Evolutionary conservation across 1,140 invertebrate genomes (phyloP).

Genomic region (Periplaneta americana): DNA sequence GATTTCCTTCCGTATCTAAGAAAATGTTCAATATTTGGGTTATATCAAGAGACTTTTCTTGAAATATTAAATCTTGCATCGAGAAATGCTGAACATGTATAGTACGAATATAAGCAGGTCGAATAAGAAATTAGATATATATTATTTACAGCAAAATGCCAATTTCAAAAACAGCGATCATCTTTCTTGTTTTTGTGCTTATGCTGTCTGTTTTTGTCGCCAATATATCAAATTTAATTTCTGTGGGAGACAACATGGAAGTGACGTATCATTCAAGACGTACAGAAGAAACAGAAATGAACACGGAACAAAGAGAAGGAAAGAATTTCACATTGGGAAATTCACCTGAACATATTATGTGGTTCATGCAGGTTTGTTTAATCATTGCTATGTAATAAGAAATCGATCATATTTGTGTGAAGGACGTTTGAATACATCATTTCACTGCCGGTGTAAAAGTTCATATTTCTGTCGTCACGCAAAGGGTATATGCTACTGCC

Average conservation of each 20-base stretch:
- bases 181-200: slow-evolving; percentile 7
- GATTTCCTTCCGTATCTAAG: too few species aligned
- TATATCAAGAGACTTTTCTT: background rate
- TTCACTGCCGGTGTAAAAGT: too few species aligned
- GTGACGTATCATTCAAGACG: background rate
- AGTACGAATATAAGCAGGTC: background rate
- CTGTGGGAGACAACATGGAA: background rate
- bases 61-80: background rate
- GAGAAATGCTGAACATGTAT: background rate
- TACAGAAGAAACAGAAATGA: background rate
- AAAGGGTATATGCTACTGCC: background rate
- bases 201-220: slow-evolving; percentile 9
- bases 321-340: background rate
- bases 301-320: background rate
- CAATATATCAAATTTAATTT: slow-evolving; percentile 10
- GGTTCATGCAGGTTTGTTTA: slow-evolving; percentile 12
- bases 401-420: too few species aligned
- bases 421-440: too few species aligned
- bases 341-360: slow-evolving; percentile 5
- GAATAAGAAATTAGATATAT: background rate
- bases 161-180: slow-evolving; percentile 4
- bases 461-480: background rate
- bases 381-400: background rate
- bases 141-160: slow-evolving; percentile 7
- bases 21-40: background rate